phyloP scores from a whole-genome alignment of 1,140 invertebrate species.

The Goniozus legneri region DNA sequence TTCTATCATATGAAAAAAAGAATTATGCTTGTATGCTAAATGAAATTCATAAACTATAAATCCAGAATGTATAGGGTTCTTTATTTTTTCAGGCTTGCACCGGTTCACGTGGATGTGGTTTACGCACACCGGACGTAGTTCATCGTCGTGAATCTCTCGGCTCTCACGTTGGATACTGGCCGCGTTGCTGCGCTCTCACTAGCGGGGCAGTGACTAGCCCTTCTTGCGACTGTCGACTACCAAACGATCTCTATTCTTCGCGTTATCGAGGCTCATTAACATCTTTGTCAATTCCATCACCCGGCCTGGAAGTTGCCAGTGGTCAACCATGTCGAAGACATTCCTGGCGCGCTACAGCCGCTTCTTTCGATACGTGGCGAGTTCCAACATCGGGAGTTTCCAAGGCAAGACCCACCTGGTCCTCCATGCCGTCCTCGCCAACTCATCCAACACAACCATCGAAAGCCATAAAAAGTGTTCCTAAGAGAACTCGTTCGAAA shows the following conservation, averaged over 20 bases:
- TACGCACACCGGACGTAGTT: constrained; percentile 44
- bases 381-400: constrained; percentile 29
- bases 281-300: constrained; percentile 50
- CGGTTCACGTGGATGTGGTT: constrained; percentile 35
- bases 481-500: constrained; percentile 48
- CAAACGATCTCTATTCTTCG: constrained; percentile 40
- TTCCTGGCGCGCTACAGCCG: constrained; percentile 45
- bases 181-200: constrained; percentile 33
- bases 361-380: constrained; percentile 50
- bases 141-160: constrained; percentile 43
- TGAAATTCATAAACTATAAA: neutral
- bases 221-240: constrained; percentile 48
- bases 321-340: constrained; percentile 45
- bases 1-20: too few relatives aligned
- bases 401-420: constrained; percentile 48
- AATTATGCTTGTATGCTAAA: too few relatives aligned
- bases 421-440: constrained; percentile 56
- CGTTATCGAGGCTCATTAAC: constrained; percentile 51
- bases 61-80: neutral
- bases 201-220: constrained; percentile 45
- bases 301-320: constrained; percentile 39
- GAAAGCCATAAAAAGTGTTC: constrained; percentile 25
- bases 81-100: constrained; percentile 33
- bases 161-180: constrained; percentile 40
- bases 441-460: constrained; percentile 46